Evolutionary conservation across 2,797 vertebrate genomes (phyloP).

Genomic region (Phalloptychus januarius): DNA sequence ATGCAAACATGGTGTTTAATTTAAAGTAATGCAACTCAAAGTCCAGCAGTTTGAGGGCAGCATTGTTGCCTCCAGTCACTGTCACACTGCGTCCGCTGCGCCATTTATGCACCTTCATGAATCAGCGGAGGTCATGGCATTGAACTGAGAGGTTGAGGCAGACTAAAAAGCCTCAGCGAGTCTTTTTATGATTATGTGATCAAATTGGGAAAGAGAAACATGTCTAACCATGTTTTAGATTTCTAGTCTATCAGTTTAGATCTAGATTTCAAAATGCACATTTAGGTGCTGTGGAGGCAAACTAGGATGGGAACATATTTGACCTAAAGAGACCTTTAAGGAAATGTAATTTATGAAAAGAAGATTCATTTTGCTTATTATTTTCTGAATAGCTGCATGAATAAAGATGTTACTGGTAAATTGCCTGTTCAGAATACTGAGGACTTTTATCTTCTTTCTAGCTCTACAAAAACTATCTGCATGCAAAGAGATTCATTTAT

Average conservation of each 20-base stretch:
- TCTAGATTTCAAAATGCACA: constrained; percentile 10
- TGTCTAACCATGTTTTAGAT: background rate
- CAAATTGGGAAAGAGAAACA: constrained; percentile 14
- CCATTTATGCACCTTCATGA: constrained; percentile 29
- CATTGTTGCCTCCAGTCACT: constrained; percentile 16
- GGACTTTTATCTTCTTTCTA: constrained; percentile 30
- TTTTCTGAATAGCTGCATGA: constrained; percentile 12
- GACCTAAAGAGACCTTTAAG: constrained; percentile 15
- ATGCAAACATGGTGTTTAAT: too few relatives aligned
- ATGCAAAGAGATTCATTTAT: constrained; percentile 57
- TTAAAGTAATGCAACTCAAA: background rate
- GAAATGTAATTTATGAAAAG: constrained; percentile 12
- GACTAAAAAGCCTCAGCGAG: constrained; percentile 31
- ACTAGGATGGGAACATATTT: constrained; percentile 18
- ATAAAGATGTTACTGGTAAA: constrained; percentile 18
- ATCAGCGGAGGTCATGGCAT: constrained; percentile 52
- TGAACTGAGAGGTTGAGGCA: constrained; percentile 21
- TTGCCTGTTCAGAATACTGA: constrained; percentile 12
- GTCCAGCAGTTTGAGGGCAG: constrained; percentile 3
- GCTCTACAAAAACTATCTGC: constrained; percentile 48
- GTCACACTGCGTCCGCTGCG: constrained; percentile 22
- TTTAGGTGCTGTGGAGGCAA: constrained; percentile 18
- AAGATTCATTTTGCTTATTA: constrained; percentile 8
- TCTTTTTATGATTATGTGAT: constrained; percentile 14
- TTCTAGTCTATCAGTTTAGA: background rate